phyloP scores from a whole-genome alignment of 92 coral and sea anemone species.

The Heteractis magnifica region DNA sequence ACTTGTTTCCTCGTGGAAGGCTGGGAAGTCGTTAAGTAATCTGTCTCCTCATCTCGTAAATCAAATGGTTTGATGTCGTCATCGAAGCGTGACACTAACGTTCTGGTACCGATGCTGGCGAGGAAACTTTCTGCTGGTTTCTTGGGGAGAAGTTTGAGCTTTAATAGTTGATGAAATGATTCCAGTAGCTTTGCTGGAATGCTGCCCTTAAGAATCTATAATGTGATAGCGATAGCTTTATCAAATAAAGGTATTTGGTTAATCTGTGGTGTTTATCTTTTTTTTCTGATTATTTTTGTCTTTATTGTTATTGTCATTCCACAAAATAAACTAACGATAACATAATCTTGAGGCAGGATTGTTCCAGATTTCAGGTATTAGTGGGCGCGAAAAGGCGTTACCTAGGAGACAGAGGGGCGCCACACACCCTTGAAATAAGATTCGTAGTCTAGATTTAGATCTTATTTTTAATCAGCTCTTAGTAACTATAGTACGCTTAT shows the following conservation, averaged over 20 bases:
- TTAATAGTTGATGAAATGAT: neutral
- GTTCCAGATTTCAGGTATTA: too few species aligned
- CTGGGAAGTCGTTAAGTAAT: neutral
- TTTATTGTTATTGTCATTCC: too few species aligned
- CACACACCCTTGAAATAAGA: too few species aligned
- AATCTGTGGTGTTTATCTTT: neutral
- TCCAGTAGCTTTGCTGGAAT: neutral
- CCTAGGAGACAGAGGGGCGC: too few species aligned
- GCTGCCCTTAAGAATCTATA: neutral
- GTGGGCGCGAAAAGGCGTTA: too few species aligned
- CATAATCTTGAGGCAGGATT: too few species aligned
- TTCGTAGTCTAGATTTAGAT: too few species aligned
- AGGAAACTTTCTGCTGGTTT: neutral
- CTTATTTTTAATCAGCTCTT: too few species aligned
- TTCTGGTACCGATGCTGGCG: neutral
- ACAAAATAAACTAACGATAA: too few species aligned
- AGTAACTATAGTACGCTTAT: too few species aligned
- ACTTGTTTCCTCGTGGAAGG: neutral
- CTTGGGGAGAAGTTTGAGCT: neutral
- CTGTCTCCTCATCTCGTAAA: neutral
- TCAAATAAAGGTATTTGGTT: neutral
- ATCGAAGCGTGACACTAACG: neutral
- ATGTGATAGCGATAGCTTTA: neutral
- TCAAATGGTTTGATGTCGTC: constrained; percentile 4
- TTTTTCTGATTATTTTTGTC: too few species aligned